These are phyloP conservation scores for Coptotermes formosanus DNA, from an alignment of 1,140 invertebrate species.

Conservation along the genomic window DNA sequence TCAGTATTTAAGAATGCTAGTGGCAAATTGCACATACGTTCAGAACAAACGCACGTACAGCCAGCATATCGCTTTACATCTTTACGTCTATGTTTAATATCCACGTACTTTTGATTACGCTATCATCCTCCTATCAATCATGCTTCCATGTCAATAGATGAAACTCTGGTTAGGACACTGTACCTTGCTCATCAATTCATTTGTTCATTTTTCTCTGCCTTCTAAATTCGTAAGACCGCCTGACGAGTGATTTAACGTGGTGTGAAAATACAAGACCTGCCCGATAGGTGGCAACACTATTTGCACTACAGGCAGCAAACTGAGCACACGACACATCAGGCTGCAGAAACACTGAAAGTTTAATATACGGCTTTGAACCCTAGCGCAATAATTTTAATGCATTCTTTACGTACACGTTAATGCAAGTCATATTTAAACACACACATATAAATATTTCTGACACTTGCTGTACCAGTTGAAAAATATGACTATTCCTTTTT, in stretches of 20 bases:
- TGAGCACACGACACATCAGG: neutral
- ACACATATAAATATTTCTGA: too few species aligned
- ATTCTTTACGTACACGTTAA: neutral
- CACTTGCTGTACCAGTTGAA: too few species aligned
- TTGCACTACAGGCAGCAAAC: neutral
- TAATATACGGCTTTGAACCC: neutral
- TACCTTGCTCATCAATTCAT: neutral
- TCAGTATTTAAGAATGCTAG: too few species aligned
- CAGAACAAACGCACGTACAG: too few species aligned
- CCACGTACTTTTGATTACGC: too few species aligned
- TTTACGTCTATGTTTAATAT: too few species aligned
- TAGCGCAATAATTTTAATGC: neutral
- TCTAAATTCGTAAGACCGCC: conserved; percentile 21
- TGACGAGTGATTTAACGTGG: conserved; percentile 25
- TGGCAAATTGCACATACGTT: too few species aligned
- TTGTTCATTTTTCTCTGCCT: conserved; percentile 21
- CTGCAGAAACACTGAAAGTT: neutral
- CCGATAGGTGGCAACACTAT: conserved; percentile 10
- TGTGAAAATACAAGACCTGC: conserved; percentile 25
- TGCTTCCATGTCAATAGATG: neutral
- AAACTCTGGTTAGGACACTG: neutral
- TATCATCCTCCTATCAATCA: neutral
- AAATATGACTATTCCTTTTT: too few species aligned
- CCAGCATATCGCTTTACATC: too few species aligned
- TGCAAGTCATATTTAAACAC: too few species aligned